Conservation (phyloP, 2,888 invertebrate genomes). For the Erebia epiphron region DNA sequence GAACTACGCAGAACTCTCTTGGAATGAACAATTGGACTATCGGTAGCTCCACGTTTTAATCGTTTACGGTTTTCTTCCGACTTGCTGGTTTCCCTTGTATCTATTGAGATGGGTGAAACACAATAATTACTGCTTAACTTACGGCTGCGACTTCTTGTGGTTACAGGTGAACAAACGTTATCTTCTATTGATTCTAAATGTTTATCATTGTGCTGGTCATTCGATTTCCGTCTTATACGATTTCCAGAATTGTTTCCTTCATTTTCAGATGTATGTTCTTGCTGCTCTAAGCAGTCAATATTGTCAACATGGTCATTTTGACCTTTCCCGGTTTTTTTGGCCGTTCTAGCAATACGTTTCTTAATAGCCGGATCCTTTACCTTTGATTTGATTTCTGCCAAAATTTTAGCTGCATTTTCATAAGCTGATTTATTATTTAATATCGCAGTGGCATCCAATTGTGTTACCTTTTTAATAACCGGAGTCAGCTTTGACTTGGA, state of each 20-base stretch:
- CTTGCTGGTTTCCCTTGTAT: conserved; percentile 14
- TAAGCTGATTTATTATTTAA: conserved; percentile 59
- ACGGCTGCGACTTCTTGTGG: conserved; percentile 46
- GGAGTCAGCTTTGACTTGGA: conserved; percentile 44
- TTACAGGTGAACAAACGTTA: conserved; percentile 22
- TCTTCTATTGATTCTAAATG: conserved; percentile 1
- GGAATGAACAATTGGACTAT: conserved; percentile 43
- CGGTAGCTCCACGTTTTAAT: conserved; percentile 46
- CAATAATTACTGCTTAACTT: conserved; percentile 34
- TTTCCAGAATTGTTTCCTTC: not conserved
- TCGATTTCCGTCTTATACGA: not conserved
- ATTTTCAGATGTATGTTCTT: not conserved
- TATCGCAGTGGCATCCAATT: conserved; percentile 43
- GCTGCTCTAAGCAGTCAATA: not conserved
- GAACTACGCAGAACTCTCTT: conserved; percentile 59
- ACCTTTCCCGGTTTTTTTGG: not conserved
- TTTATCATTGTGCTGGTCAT: conserved; percentile 16
- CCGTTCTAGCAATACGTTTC: conserved; percentile 16
- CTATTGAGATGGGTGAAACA: not conserved
- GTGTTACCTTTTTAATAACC: conserved; percentile 36
- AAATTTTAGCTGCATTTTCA: conserved; percentile 64
- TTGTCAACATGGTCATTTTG: not conserved
- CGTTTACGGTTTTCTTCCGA: conserved; percentile 24
- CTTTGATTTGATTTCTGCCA: conserved; percentile 57
- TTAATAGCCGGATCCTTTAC: conserved; percentile 32